Conservation (phyloP, 2,113 vertebrate genomes). For the Bubo bubo region DNA sequence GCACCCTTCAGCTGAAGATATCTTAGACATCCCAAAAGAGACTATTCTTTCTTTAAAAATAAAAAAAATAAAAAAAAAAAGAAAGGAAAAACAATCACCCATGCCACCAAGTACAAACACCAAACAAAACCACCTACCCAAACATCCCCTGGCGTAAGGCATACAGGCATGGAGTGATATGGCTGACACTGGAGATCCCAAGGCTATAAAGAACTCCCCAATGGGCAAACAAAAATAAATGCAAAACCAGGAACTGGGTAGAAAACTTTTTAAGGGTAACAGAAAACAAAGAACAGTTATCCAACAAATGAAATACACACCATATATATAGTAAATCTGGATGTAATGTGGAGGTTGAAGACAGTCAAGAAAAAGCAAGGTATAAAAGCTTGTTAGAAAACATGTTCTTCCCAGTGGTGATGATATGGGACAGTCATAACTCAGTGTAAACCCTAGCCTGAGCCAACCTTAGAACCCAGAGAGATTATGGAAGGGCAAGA, state of each 20-base stretch:
- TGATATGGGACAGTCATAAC: not conserved
- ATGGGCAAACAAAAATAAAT: not conserved
- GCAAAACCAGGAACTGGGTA: not conserved
- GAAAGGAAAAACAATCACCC: too few species aligned
- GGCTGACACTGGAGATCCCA: not conserved
- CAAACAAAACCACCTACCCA: not conserved
- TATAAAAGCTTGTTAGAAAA: not conserved
- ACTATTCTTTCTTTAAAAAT: not conserved
- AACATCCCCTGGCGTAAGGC: not conserved
- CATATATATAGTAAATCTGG: not conserved
- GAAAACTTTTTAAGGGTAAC: not conserved
- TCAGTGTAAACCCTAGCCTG: not conserved
- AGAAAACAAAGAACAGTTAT: not conserved
- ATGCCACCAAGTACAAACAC: not conserved
- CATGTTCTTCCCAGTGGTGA: not conserved
- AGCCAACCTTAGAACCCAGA: not conserved
- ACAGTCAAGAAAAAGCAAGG: not conserved
- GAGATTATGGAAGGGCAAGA: not conserved
- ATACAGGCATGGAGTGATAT: accelerated
- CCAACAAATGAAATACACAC: not conserved
- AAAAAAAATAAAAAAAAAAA: too few species aligned
- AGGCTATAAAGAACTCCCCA: not conserved
- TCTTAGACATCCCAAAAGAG: not conserved
- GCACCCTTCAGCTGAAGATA: not conserved
- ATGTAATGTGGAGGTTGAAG: not conserved